Percentiles rank a stretch among this genome's conserved stretches.
Conservation (phyloP, 53 echinoderm and acorn worm genomes). For the Mesocentrotus franciscanus region DNA sequence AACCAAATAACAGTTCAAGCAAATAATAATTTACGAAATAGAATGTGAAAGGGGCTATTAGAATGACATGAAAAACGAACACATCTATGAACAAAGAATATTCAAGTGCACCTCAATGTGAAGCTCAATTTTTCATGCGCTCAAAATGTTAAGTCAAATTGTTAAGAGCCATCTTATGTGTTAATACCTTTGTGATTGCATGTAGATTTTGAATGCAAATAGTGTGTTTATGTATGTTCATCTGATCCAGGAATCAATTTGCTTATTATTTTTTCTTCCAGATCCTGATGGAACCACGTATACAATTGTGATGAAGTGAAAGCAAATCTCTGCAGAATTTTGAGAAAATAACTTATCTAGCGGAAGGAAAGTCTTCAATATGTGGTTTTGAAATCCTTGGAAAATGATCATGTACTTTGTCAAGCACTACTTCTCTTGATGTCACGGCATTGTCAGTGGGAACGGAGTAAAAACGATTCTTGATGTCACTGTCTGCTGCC, state of each 20-base stretch:
- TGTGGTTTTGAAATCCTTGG: neutral
- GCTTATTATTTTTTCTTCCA: neutral
- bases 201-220: neutral
- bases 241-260: neutral
- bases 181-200: neutral
- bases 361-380: neutral
- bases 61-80: no score
- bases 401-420: neutral
- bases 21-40: no score
- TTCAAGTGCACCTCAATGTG: neutral
- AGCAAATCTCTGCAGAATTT: neutral
- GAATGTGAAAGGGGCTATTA: no score
- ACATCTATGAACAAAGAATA: no score
- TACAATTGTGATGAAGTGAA: conserved; percentile 59
- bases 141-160: neutral
- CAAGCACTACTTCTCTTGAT: conserved; percentile 9
- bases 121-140: neutral
- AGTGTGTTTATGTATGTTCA: neutral
- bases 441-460: neutral
- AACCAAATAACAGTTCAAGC: no score
- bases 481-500: neutral
- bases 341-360: neutral
- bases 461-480: neutral
- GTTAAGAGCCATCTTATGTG: neutral
- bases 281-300: conserved; percentile 55